These are phyloP conservation scores for Drosophila elegans DNA, from an alignment of 1,140 invertebrate genomes.

Conservation along the genomic window DNA sequence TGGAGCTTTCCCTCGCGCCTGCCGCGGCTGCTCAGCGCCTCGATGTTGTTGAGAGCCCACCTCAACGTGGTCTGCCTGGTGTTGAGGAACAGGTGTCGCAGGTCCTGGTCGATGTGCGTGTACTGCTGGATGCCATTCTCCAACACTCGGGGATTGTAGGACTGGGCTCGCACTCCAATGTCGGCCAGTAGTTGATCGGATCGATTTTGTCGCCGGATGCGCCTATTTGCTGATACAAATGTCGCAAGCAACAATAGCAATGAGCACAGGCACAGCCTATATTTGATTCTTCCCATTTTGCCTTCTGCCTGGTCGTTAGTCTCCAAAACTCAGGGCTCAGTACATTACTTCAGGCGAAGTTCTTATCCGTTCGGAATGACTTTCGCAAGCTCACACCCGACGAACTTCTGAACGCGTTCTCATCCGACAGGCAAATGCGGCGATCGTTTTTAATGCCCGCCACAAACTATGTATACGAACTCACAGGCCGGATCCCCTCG, in stretches of 20 bases:
- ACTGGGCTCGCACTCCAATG: conserved; percentile 38
- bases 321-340: neutral
- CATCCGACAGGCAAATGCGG: conserved; percentile 52
- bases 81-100: conserved; percentile 42
- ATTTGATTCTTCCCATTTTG: conserved; percentile 1
- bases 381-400: conserved; percentile 18
- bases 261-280: neutral
- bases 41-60: conserved; percentile 47
- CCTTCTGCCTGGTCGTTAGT: neutral
- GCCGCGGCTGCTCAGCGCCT: conserved; percentile 25
- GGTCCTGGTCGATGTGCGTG: conserved; percentile 50
- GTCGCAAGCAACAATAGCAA: neutral
- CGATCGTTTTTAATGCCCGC: conserved; percentile 55
- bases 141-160: conserved; percentile 22
- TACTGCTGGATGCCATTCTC: conserved; percentile 53
- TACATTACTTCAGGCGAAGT: neutral
- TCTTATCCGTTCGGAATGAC: neutral
- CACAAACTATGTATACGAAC: conserved; percentile 18
- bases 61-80: conserved; percentile 26
- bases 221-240: neutral
- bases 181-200: conserved; percentile 55
- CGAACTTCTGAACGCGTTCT: conserved; percentile 77
- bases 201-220: conserved; percentile 48
- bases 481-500: conserved; percentile 27
- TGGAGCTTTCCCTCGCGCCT: conserved; percentile 67